Conservation (phyloP, 2,888 invertebrate species). For the Trachelus tabidus region DNA sequence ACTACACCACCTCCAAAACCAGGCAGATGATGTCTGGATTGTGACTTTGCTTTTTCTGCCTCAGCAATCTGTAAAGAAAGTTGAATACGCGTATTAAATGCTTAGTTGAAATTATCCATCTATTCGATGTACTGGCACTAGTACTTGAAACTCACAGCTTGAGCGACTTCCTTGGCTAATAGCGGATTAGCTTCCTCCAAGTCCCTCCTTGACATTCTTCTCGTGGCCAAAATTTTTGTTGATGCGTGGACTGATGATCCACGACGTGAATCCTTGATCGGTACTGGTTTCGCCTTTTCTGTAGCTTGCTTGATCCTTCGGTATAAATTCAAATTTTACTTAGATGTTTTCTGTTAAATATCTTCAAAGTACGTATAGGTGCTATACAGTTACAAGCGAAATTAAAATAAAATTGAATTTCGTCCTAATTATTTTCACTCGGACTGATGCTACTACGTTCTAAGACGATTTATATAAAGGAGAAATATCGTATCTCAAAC, state of each 20-base stretch:
- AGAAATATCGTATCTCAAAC: neutral
- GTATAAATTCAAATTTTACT: neutral
- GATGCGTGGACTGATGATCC: constrained; percentile 39
- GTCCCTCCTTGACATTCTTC: constrained; percentile 50
- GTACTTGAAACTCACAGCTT: constrained; percentile 35
- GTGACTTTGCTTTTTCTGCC: constrained; percentile 46
- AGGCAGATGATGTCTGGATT: constrained; percentile 48
- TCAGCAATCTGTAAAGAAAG: constrained; percentile 40
- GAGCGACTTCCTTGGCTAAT: constrained; percentile 45
- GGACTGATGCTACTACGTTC: neutral
- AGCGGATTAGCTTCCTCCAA: constrained; percentile 53
- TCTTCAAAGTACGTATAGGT: neutral
- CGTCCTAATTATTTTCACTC: neutral
- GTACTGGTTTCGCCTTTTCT: constrained; percentile 37
- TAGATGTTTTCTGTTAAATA: neutral
- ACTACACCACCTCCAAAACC: constrained; percentile 45
- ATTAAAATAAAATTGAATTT: neutral
- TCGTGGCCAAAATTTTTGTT: constrained; percentile 42
- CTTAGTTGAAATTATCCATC: neutral
- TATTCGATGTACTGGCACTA: neutral
- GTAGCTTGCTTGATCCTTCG: constrained; percentile 56
- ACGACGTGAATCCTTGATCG: constrained; percentile 34
- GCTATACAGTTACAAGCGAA: neutral
- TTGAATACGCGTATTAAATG: neutral
- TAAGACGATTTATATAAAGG: neutral